Percentiles rank a stretch among this genome's conserved stretches.
phyloP scores from a whole-genome alignment of 1,140 invertebrate species.

The Pantala flavescens region DNA sequence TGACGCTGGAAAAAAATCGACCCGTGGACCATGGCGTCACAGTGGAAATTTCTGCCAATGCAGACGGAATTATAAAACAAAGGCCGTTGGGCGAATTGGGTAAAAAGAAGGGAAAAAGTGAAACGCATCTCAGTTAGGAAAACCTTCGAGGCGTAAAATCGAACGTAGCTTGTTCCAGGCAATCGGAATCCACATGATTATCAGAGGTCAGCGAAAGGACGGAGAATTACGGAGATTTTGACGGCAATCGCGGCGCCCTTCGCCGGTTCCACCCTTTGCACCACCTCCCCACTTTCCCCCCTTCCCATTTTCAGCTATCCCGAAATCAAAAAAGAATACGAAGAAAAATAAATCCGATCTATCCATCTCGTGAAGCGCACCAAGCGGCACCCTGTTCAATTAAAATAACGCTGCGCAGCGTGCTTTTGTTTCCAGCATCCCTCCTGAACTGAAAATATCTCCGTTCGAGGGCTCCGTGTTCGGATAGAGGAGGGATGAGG shows the following conservation, averaged over 20 bases:
- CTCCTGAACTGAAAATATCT: background rate
- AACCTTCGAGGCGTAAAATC: background rate
- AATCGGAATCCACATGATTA: background rate
- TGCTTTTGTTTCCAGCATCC: background rate
- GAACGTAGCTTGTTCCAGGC: background rate
- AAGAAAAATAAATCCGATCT: background rate
- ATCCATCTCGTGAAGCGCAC: background rate
- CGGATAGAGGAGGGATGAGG: too few relatives aligned
- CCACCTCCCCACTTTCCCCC: background rate
- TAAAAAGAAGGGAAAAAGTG: background rate
- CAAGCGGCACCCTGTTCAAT: background rate
- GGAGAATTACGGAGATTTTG: background rate
- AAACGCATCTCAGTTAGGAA: constrained; percentile 9
- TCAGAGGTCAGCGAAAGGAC: background rate
- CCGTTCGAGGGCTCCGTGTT: background rate
- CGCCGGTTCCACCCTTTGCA: background rate
- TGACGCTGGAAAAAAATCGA: too few relatives aligned
- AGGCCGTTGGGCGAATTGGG: background rate
- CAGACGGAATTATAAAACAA: background rate
- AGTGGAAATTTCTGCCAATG: background rate
- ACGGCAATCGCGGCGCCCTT: background rate
- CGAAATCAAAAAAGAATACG: background rate
- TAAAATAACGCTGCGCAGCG: background rate
- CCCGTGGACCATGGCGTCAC: background rate
- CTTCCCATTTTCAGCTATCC: background rate